phyloP scores from a whole-genome alignment of 2,888 invertebrate genomes.

The Phasia obesa region DNA sequence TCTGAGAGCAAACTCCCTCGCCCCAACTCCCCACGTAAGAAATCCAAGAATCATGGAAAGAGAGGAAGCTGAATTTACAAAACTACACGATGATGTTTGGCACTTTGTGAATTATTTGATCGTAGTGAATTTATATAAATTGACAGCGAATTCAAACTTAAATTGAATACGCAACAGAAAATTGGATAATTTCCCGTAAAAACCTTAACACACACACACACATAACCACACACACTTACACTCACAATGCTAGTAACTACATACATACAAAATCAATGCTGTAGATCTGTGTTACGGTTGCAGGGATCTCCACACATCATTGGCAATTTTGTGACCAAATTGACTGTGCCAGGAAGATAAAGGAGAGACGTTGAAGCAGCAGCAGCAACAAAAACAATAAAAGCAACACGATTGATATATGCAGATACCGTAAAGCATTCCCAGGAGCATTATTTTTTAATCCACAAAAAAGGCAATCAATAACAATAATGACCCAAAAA shows the following conservation, averaged over 20 bases:
- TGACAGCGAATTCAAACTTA: conserved; percentile 77
- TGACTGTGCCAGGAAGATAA: conserved; percentile 72
- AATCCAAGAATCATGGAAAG: conserved; percentile 6
- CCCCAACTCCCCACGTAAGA: background rate
- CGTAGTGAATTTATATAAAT: conserved; percentile 77
- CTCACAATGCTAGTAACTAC: background rate
- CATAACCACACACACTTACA: conserved; percentile 15
- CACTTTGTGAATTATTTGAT: conserved; percentile 69
- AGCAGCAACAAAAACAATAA: conserved; percentile 47
- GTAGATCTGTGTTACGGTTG: conserved; percentile 63
- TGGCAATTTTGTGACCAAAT: conserved; percentile 72
- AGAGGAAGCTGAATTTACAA: conserved; percentile 14
- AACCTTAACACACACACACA: conserved; percentile 52
- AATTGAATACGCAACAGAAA: conserved; percentile 81
- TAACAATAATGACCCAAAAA: conserved; percentile 72
- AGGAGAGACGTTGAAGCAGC: conserved; percentile 55
- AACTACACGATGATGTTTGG: conserved; percentile 47
- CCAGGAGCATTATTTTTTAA: conserved; percentile 77
- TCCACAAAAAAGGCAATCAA: conserved; percentile 71
- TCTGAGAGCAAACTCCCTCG: background rate
- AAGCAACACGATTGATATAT: conserved; percentile 79
- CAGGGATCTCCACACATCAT: conserved; percentile 69
- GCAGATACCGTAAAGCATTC: conserved; percentile 77
- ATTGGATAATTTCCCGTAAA: conserved; percentile 83
- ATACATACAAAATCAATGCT: conserved; percentile 58